Evolutionary conservation across 2,888 invertebrate species (phyloP), one percentile per base, ranked within the genome.

Genomic region (Hecatera dysodea): DNA sequence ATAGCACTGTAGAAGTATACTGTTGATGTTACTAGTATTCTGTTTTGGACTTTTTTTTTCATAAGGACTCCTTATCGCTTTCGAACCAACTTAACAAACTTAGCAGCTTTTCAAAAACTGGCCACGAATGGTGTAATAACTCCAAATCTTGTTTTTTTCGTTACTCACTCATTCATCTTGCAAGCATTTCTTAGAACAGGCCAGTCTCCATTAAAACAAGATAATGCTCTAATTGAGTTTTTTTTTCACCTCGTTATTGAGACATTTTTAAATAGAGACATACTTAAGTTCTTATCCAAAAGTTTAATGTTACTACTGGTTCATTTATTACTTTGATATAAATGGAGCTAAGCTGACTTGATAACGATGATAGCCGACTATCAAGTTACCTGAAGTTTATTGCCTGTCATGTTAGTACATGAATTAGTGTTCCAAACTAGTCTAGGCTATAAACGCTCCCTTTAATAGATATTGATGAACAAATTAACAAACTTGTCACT

Each of bases 341-440:
- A 76, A 82, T 72, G 65, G 59, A 22, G 11, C 48, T 46, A 65
- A 63, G 36, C 46, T 55, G 62, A 52, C 44, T 71, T 66, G 78
- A 78, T 78, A 71, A 66, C 59, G 59, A 66, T 63, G 62, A 77
- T 66, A 77, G 71, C 42, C 71, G 29, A 53, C 64, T 70, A 70
- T 77, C 78, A 70, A 81, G 62, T 81, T 71, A 67, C 53, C 55
- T 17, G 15, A 48, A 50, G 56, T 78, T 78, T 77, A 78, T 78
- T 66, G 8, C 55, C 46, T 66, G 82, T 66, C 78, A 52, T 67
- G 59, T 63, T 56, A 42, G 33, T 42, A 71, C 62, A 63, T 66
- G 66, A 77, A 71, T 77, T 66, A 71, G 42, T 66, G 29, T 39
- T 55, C 39, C n/a, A 39, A 80, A 65, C 62, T 60, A 33, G 59